Evolutionary conservation across 2,888 invertebrate genomes (phyloP).

Genomic region (Ochropleura plecta): DNA sequence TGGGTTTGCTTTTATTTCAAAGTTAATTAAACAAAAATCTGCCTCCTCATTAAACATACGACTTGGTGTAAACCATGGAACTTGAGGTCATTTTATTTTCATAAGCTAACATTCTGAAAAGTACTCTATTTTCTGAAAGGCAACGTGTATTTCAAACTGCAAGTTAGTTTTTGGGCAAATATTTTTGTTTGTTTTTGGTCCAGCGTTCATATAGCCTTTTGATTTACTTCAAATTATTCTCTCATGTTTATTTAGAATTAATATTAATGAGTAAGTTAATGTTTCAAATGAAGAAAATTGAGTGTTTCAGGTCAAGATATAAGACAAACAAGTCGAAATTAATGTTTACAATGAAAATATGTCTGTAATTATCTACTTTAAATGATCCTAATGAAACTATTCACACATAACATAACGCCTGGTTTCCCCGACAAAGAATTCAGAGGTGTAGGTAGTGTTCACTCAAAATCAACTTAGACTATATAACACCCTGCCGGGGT

Average conservation of each 20-base stretch:
- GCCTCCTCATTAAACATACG: constrained; percentile 72
- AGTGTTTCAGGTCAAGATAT: constrained; percentile 26
- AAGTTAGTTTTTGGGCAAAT: neutral
- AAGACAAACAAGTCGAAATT: constrained; percentile 14
- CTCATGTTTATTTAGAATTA: neutral
- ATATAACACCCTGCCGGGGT: no score
- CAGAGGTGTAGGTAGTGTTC: neutral
- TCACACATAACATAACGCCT: neutral
- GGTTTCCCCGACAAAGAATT: neutral
- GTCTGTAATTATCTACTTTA: neutral
- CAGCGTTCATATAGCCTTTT: constrained; percentile 29
- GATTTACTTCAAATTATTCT: constrained; percentile 25
- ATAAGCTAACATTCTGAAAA: constrained; percentile 21
- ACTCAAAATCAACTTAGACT: no score
- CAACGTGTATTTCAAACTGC: constrained; percentile 22
- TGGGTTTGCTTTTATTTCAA: constrained; percentile 66
- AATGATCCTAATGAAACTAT: neutral
- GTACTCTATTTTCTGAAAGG: neutral
- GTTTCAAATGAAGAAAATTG: neutral
- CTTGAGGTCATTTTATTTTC: constrained; percentile 47
- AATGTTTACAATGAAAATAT: neutral
- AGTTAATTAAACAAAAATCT: constrained; percentile 73
- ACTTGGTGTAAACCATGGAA: constrained; percentile 51
- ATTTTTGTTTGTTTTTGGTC: constrained; percentile 9
- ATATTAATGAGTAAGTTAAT: constrained; percentile 32